A percentile compares a stretch with the other conserved stretches of the same genome.
phyloP scores from a whole-genome alignment of 2,888 invertebrate species.

The Drosophila borealis region DNA sequence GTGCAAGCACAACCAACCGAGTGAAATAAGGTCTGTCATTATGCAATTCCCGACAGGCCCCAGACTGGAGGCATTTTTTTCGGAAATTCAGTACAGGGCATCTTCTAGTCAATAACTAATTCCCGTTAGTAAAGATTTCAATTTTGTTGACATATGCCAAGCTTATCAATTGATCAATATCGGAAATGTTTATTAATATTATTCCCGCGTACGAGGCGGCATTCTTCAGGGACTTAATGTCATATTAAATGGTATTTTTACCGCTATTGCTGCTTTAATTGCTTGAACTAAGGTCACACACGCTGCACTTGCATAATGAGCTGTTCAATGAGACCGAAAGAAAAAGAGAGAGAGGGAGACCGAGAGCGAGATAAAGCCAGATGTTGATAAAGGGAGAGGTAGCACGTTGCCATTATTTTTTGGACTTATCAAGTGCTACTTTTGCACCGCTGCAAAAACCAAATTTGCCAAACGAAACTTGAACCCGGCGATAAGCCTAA shows the following conservation, averaged over 20 bases:
- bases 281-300: constrained; percentile 21
- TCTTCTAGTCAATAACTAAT: background rate
- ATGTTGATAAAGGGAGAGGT: background rate
- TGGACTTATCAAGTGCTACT: constrained; percentile 34
- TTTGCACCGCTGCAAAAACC: constrained; percentile 26
- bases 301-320: constrained; percentile 40
- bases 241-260: constrained; percentile 13
- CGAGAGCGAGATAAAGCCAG: background rate
- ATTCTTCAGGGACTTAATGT: constrained; percentile 13
- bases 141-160: background rate
- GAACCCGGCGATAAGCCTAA: constrained; percentile 53
- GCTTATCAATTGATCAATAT: constrained; percentile 38
- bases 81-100: background rate
- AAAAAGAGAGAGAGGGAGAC: background rate
- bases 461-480: constrained; percentile 40
- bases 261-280: constrained; percentile 6
- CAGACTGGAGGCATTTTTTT: no score
- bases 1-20: no score
- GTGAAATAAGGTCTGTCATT: no score
- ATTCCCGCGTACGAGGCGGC: constrained; percentile 9
- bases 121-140: background rate
- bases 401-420: background rate
- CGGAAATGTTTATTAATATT: constrained; percentile 10
- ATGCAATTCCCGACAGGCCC: no score
- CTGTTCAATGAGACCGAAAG: background rate